Percentiles rank a stretch among this genome's conserved stretches.
These are phyloP conservation scores for Chaunax sp. DNA, from an alignment of 2,797 vertebrate species.

Conservation along the genomic window DNA sequence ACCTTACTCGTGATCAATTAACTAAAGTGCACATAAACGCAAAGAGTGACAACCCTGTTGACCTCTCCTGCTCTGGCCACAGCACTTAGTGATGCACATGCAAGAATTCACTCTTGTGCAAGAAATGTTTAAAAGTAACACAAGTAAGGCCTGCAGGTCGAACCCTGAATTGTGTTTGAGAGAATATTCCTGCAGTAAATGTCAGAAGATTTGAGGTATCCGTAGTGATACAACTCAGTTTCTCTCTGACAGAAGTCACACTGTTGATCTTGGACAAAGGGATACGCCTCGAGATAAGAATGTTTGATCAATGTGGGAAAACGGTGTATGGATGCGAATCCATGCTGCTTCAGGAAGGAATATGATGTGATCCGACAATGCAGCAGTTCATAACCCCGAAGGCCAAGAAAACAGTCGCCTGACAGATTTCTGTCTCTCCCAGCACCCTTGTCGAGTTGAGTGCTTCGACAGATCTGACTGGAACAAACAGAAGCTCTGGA, in stretches of 20 bases:
- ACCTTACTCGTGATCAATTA: constrained; percentile 59
- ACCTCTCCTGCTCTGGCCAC: constrained; percentile 16
- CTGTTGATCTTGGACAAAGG: constrained; percentile 4
- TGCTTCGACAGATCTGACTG: constrained; percentile 16
- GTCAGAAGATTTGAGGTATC: background rate
- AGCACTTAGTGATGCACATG: background rate
- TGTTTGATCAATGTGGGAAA: constrained; percentile 29
- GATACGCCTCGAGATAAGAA: constrained; percentile 10
- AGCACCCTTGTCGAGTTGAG: background rate
- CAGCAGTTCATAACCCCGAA: constrained; percentile 27
- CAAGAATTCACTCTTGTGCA: constrained; percentile 1
- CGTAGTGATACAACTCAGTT: background rate
- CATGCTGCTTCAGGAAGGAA: constrained; percentile 31
- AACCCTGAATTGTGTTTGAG: background rate
- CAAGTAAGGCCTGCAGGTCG: too few species aligned
- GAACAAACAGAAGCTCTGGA: background rate
- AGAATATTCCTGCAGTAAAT: background rate
- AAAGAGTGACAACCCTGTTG: constrained; percentile 28
- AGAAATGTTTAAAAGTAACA: background rate
- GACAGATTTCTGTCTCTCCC: background rate
- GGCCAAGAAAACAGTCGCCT: constrained; percentile 15
- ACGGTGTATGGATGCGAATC: constrained; percentile 10
- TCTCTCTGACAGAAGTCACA: background rate
- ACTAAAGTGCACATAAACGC: constrained; percentile 53
- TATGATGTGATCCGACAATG: constrained; percentile 47